These are phyloP conservation scores for Spodoptera exigua DNA, from an alignment of 2,888 invertebrate species.

Conservation along the genomic window DNA sequence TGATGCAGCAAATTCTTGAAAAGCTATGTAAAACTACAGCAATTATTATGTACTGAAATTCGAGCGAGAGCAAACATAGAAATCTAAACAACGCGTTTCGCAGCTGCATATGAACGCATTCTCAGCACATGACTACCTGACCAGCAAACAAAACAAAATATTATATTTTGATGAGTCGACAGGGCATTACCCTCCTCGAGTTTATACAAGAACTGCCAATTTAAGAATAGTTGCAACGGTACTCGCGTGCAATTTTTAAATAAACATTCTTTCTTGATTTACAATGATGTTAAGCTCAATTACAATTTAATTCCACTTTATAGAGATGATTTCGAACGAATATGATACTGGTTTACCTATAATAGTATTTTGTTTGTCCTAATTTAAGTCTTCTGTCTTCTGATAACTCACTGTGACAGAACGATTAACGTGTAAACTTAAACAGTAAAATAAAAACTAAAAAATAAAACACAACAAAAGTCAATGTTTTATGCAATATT, in stretches of 20 bases:
- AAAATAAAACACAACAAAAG: constrained; percentile 59
- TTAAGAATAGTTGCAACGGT: constrained; percentile 38
- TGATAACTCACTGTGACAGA: constrained; percentile 19
- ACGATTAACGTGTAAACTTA: constrained; percentile 32
- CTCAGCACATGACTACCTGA: constrained; percentile 56
- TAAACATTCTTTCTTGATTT: constrained; percentile 29
- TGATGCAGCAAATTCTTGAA: constrained; percentile 50
- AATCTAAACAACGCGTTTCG: constrained; percentile 64
- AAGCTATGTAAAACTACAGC: constrained; percentile 47
- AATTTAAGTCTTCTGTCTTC: background rate
- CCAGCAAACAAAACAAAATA: constrained; percentile 62
- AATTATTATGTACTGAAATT: constrained; percentile 57
- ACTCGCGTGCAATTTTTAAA: constrained; percentile 33
- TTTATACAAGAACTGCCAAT: constrained; percentile 45
- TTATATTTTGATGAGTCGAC: constrained; percentile 66
- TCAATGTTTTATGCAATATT: constrained; percentile 58
- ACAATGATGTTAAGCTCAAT: background rate
- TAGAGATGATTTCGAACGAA: background rate
- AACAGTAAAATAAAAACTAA: constrained; percentile 47
- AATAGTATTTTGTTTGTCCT: too few relatives aligned
- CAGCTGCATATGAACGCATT: constrained; percentile 64
- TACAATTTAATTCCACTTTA: background rate
- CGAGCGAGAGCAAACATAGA: constrained; percentile 65
- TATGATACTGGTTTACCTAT: too few relatives aligned
- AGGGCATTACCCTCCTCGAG: constrained; percentile 76